Evolutionary conservation across 2,797 vertebrate species (phyloP).

Genomic region (Knipowitschia caucasica): DNA sequence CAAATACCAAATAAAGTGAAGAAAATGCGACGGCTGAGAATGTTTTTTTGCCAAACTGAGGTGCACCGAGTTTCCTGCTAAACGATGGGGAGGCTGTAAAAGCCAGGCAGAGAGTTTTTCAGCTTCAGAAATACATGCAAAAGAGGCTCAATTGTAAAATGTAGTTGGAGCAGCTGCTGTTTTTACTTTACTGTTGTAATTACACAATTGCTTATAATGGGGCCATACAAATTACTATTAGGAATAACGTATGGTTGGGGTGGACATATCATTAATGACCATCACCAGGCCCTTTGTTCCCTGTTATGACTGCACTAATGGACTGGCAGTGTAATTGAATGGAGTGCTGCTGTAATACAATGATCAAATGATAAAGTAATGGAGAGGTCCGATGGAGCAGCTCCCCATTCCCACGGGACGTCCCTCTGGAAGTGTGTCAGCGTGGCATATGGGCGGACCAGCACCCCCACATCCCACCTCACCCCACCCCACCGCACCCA

Average conservation of each 20-base stretch:
- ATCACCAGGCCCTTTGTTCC: conserved; percentile 66
- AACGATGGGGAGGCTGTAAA: not conserved
- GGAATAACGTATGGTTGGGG: conserved; percentile 45
- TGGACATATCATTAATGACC: conserved; percentile 66
- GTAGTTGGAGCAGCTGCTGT: too few relatives aligned
- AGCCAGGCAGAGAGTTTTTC: not conserved
- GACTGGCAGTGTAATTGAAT: conserved; percentile 72
- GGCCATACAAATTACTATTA: conserved; percentile 21
- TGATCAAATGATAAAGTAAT: conserved; percentile 74
- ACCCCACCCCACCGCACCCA: not conserved
- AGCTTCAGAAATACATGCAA: not conserved
- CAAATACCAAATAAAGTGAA: conserved; percentile 19
- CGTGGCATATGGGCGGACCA: conserved; percentile 73
- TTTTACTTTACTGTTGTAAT: not conserved
- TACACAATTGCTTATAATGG: conserved; percentile 1
- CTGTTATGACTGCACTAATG: conserved; percentile 69
- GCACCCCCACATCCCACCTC: conserved; percentile 31
- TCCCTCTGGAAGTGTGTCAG: conserved; percentile 76
- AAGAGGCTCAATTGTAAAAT: not conserved
- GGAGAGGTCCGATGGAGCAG: conserved; percentile 49
- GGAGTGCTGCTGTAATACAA: conserved; percentile 70
- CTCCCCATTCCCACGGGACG: conserved; percentile 55
- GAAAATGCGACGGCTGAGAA: not conserved
- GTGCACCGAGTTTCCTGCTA: not conserved
- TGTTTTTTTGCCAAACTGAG: not conserved